Base-by-base conservation (phyloP, 2,888 invertebrate genomes). In the Microctonus aethiopoides region DNA sequence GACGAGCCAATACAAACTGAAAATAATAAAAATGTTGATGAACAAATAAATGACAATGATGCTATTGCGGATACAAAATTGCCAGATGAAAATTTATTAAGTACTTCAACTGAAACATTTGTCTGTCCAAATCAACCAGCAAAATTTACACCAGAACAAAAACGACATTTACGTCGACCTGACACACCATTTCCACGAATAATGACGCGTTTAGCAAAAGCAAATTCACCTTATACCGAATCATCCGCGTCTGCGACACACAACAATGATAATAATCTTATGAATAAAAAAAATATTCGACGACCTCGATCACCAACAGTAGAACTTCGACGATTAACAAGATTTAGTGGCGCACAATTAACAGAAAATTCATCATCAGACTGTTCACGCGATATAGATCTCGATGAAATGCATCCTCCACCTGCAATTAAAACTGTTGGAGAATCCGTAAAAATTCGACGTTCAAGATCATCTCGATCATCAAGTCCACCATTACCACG, bases 131-230 rank as follows among this genome's bases (percentile, higher is more conserved):
- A 11, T 34, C 36, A 34, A 11, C 22, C 34, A 2, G 16, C 52
- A 32, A 63, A 63, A 68, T 64, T 69, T 9, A 34, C 32, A 10
- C 36, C 63, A 22, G 72, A 73, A 32, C 32, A 63, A 0, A 57
- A 69, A 6, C 51, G 67, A 10, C 59, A 65, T 36, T 52, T 73
- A 62, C 78, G 75, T 39, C 76, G 79, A 57, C 82, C 83, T 0
- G 85, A 83, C 22, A 84, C 84, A 1, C 83, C 85, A 0, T 74
- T 81, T 59, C 81, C 83, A 1, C 72, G 70, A 11, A 71, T 75
- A 0, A 13, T 71, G 11, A 72, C 78, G 0, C 72, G 68, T 29
- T 65, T 67, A 29, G 65, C 69, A 13, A 74, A 62, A n/a, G 22
- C 68, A 6, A 46, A 32, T 59, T 52, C 13, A 46, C 36, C 22